These are phyloP conservation scores for Aurelia coerulea DNA, from an alignment of 30 jellyfish, hydroid and myxozoan genomes.

Conservation along the genomic window DNA sequence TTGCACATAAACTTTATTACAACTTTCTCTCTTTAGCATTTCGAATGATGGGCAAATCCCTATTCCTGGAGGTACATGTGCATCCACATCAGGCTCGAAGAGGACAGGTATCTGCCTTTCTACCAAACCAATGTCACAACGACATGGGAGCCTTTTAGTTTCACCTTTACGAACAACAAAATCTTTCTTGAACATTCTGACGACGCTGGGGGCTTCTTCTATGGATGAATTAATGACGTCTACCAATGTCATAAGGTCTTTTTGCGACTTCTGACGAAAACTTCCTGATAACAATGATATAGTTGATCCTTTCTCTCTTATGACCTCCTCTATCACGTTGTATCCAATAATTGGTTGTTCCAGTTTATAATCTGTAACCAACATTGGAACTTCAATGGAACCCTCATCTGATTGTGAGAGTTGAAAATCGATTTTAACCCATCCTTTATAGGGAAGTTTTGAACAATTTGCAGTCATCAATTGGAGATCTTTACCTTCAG, in stretches of 20 bases:
- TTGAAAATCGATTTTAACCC: slow-evolving; percentile 1
- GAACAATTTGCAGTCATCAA: slow-evolving; percentile 14
- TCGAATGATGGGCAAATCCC: too few relatives aligned
- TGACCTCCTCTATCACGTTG: neutral
- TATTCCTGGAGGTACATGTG: too few relatives aligned
- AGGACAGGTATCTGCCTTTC: too few relatives aligned
- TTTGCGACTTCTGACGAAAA: neutral
- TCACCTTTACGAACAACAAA: too few relatives aligned
- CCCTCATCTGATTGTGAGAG: neutral
- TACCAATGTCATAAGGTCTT: neutral
- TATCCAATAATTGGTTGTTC: slow-evolving; percentile 6
- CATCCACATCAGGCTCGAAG: too few relatives aligned
- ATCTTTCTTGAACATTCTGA: too few relatives aligned
- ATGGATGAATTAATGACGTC: neutral
- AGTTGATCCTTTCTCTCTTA: neutral
- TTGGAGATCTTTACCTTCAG: neutral
- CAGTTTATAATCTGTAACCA: neutral
- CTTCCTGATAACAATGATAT: neutral
- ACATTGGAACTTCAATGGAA: slow-evolving; percentile 15
- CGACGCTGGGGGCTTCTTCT: too few relatives aligned
- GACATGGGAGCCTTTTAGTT: too few relatives aligned
- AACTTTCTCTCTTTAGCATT: slow-evolving; percentile 3
- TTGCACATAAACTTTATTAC: neutral
- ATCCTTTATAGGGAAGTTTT: slow-evolving; percentile 14
- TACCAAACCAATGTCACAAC: too few relatives aligned